A percentile compares a stretch with the other conserved stretches of the same genome.
These are phyloP conservation scores for Eupithecia insigniata DNA, from an alignment of 2,888 invertebrate genomes.

Conservation along the genomic window DNA sequence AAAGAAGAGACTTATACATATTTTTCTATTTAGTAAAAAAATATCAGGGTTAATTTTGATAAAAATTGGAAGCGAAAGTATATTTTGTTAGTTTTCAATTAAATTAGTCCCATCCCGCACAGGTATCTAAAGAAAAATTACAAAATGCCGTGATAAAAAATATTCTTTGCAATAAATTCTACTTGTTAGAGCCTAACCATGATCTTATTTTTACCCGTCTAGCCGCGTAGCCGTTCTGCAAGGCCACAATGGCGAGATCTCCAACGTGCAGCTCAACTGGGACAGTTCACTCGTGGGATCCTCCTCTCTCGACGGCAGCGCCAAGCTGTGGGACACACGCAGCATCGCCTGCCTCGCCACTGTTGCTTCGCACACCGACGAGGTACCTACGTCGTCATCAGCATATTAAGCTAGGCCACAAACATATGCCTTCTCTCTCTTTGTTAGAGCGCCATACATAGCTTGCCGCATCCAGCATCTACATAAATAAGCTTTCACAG, in stretches of 20 bases:
- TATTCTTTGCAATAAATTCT: too few relatives aligned
- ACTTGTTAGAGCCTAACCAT: too few relatives aligned
- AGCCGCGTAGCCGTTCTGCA: conserved; percentile 84
- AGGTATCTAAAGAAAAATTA: too few relatives aligned
- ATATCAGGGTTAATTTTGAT: too few relatives aligned
- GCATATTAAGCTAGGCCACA: background rate
- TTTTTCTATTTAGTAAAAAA: too few relatives aligned
- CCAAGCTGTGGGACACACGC: conserved; percentile 88
- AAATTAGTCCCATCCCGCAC: too few relatives aligned
- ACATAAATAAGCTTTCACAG: too few relatives aligned
- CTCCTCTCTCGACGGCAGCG: conserved; percentile 88
- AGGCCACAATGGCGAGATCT: conserved; percentile 88
- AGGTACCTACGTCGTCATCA: conserved; percentile 63
- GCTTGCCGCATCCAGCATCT: background rate
- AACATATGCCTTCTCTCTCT: background rate
- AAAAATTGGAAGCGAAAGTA: too few relatives aligned
- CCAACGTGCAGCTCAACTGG: conserved; percentile 88
- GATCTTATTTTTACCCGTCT: conserved; percentile 2
- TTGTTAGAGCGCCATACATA: background rate
- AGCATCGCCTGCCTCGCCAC: conserved; percentile 83
- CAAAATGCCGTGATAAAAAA: too few relatives aligned
- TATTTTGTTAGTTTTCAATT: too few relatives aligned
- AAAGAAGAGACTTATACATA: too few relatives aligned
- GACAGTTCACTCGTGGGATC: conserved; percentile 87
- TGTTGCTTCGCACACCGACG: conserved; percentile 86